Evolutionary conservation across 2,888 invertebrate species (phyloP), one percentile per base, ranked within the genome.

Genomic region (Catocala fraxini): DNA sequence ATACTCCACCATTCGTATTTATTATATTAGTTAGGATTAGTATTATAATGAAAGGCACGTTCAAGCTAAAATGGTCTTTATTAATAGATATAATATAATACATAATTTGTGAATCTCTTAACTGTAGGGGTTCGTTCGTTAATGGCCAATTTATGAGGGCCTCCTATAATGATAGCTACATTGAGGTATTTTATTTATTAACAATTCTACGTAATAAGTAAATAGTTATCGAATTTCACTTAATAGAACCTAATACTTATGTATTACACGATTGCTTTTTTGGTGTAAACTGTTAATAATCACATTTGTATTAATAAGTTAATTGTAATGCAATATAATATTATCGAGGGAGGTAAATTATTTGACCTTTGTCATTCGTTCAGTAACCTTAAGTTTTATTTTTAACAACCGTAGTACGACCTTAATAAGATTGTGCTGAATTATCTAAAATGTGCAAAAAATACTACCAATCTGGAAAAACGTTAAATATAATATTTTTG

Each of bases 11-110:
- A 25, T 25, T 25, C 25, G 25, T 25, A 25, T 25, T 25, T 3
- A 45, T n/a, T 5, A 46, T 13, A 25, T 25, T 25, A 25, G 3
- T 25, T 25, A 25, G 25, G 25, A 25, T 25, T 25, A 25, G 25
- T 25, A 11, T 35, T 5, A 12, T 11, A 83, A 70, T 76, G 59
- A 85, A 84, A 83, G 65, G 63, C 63, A 58, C 52, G 39, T 59
- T 63, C 78, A 87, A 86, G 85, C 87, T 88, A 87, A 81, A 85
- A 80, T 84, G 77, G 72, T 83, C 73, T 84, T 79, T 84, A 81
- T 71, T 84, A 59, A 65, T 69, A 69, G 59, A 68, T 54, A 71
- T 62, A 45, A 62, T 79, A 65, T 59, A 70, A 62, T 56, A 64
- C 63, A 70, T 69, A 69, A 54, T 66, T 63, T 25, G 59, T 71